phyloP scores from a whole-genome alignment of 2,797 vertebrate species.

The Sebastes elongatus region DNA sequence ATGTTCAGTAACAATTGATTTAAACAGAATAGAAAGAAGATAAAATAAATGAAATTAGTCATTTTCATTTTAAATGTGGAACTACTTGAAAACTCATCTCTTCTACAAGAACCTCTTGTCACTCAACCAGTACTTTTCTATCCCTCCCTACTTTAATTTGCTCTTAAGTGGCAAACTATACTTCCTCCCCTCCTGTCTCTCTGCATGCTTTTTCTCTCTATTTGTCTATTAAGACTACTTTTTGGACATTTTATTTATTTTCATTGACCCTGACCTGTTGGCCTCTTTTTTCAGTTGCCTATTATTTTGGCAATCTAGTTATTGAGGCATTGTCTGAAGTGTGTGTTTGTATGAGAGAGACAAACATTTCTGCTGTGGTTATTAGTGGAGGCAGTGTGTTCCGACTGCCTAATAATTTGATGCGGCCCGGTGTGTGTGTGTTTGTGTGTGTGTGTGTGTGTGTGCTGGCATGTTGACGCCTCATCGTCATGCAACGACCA shows the following conservation, averaged over 20 bases:
- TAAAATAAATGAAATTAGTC: not conserved
- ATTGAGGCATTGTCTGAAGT: not conserved
- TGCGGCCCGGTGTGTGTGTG: not conserved
- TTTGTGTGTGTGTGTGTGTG: not conserved
- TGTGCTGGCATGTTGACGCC: not conserved
- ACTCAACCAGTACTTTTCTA: not conserved
- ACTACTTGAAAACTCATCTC: not conserved
- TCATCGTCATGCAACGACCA: slow-evolving; percentile 34
- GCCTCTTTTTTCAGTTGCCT: not conserved
- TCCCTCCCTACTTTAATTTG: not conserved
- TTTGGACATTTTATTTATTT: not conserved
- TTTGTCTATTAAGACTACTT: not conserved
- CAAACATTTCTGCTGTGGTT: not conserved
- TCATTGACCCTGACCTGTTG: not conserved
- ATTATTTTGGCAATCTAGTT: not conserved
- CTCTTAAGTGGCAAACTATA: not conserved
- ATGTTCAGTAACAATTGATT: not conserved
- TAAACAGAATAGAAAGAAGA: not conserved
- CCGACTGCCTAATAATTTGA: not conserved
- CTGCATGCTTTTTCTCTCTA: not conserved
- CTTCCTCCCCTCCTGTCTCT: not conserved
- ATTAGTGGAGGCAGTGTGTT: not conserved
- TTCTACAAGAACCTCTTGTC: not conserved
- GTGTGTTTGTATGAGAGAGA: not conserved
- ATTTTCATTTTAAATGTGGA: not conserved